phyloP scores from a whole-genome alignment of 2,888 invertebrate species.

The Dynastes grantii region DNA sequence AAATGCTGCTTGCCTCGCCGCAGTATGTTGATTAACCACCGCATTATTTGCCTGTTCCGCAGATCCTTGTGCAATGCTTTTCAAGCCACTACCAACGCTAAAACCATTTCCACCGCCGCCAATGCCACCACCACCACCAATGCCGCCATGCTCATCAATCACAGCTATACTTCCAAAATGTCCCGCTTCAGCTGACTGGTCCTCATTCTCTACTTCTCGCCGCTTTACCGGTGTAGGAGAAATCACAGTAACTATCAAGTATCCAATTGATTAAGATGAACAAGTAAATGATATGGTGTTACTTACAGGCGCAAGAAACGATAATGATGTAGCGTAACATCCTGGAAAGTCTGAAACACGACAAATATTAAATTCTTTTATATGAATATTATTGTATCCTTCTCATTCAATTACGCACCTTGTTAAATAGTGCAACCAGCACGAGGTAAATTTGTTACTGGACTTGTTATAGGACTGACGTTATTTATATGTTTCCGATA shows the following conservation, averaged over 20 bases:
- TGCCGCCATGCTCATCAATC: conserved; percentile 31
- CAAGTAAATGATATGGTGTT: not conserved
- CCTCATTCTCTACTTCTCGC: conserved; percentile 41
- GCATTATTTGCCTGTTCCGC: conserved; percentile 85
- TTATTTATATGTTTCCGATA: conserved; percentile 39
- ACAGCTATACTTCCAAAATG: conserved; percentile 49
- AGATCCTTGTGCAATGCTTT: conserved; percentile 81
- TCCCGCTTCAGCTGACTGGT: conserved; percentile 56
- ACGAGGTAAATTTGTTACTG: conserved; percentile 30
- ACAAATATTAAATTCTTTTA: not conserved
- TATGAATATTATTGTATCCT: not conserved
- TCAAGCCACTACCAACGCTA: conserved; percentile 81
- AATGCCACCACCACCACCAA: conserved; percentile 53
- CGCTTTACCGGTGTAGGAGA: conserved; percentile 43
- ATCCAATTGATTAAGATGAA: not conserved
- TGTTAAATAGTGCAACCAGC: conserved; percentile 6
- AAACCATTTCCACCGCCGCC: conserved; percentile 72
- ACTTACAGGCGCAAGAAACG: conserved; percentile 44
- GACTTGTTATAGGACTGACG: conserved; percentile 20
- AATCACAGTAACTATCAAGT: conserved; percentile 37
- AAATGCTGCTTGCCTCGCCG: conserved; percentile 85
- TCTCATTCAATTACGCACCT: not conserved
- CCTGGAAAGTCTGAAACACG: conserved; percentile 12
- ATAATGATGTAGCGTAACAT: conserved; percentile 33
- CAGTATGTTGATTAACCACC: conserved; percentile 80